Percentiles rank a stretch among this genome's conserved stretches.
Evolutionary conservation across 2,888 invertebrate genomes (phyloP).

Genomic region (Tetropium fuscum): DNA sequence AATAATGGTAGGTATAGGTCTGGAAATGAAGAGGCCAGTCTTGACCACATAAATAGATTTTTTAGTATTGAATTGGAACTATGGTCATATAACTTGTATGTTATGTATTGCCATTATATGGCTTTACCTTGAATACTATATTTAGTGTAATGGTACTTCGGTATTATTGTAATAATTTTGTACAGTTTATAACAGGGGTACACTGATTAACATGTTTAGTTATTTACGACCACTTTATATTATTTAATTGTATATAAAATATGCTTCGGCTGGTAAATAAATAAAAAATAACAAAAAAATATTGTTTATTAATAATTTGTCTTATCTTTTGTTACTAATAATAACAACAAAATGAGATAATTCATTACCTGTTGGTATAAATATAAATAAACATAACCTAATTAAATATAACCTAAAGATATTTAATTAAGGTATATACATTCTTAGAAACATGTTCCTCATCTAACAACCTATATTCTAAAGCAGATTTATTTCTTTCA

Average conservation of each 20-base stretch:
- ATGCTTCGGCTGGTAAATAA: too few relatives aligned
- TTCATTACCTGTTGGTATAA: not conserved
- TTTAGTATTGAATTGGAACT: too few relatives aligned
- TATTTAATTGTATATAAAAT: too few relatives aligned
- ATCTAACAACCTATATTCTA: slow-evolving; percentile 83
- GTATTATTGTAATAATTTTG: too few relatives aligned
- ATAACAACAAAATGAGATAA: not conserved
- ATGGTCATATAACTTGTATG: too few relatives aligned
- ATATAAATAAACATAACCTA: not conserved
- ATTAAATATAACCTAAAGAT: slow-evolving; percentile 64
- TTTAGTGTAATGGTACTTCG: not conserved
- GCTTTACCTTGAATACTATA: not conserved
- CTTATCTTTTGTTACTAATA: not conserved
- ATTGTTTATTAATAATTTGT: too few relatives aligned
- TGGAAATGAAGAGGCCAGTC: not conserved
- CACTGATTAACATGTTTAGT: too few relatives aligned
- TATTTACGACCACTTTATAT: too few relatives aligned
- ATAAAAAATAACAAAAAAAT: too few relatives aligned
- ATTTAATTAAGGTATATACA: slow-evolving; percentile 68
- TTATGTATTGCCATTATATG: too few relatives aligned
- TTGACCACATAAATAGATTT: not conserved
- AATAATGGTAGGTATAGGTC: too few relatives aligned
- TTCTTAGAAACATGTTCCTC: slow-evolving; percentile 76
- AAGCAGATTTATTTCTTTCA: slow-evolving; percentile 85
- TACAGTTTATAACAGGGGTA: too few relatives aligned